Evolutionary conservation across 2,888 invertebrate genomes (phyloP).

Genomic region (Quadriops clusia): DNA sequence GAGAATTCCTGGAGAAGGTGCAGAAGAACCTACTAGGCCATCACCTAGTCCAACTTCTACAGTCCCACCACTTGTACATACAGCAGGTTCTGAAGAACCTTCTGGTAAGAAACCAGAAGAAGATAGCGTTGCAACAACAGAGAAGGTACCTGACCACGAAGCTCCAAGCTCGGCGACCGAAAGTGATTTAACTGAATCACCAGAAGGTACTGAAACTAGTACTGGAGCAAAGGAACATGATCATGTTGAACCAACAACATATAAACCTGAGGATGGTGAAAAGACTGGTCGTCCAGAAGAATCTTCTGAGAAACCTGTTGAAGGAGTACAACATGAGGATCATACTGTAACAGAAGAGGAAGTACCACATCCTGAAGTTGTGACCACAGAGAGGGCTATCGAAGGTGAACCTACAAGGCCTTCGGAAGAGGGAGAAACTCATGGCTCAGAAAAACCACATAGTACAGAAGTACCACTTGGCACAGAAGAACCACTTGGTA

Average conservation of each 20-base stretch:
- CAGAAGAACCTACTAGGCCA: slow-evolving; percentile 1
- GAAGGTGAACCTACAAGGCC: slow-evolving; percentile 6
- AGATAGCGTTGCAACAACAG: slow-evolving; percentile 13
- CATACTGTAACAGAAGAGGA: slow-evolving; percentile 9
- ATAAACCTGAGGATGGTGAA: neutral
- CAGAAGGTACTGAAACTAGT: neutral
- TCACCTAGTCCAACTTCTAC: slow-evolving; percentile 1
- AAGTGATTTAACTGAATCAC: slow-evolving; percentile 1
- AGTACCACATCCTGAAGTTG: slow-evolving; percentile 7
- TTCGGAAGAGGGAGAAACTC: neutral
- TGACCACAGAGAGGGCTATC: slow-evolving; percentile 9
- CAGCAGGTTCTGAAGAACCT: slow-evolving; percentile 11
- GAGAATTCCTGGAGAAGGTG: slow-evolving; percentile 5
- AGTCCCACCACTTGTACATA: slow-evolving; percentile 10
- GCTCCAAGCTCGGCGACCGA: too few species aligned
- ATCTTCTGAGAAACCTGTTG: slow-evolving; percentile 4
- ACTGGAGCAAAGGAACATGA: neutral
- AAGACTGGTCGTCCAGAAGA: too few species aligned
- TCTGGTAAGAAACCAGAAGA: slow-evolving; percentile 18
- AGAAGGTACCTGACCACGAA: slow-evolving; percentile 7
- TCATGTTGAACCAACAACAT: neutral
- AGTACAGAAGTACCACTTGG: slow-evolving; percentile 2
- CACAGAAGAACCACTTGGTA: slow-evolving; percentile 1
- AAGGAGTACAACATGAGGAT: slow-evolving; percentile 2
- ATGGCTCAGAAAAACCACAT: neutral